Evolutionary conservation across 2,888 invertebrate species (phyloP).

Genomic region (Archips xylosteana): DNA sequence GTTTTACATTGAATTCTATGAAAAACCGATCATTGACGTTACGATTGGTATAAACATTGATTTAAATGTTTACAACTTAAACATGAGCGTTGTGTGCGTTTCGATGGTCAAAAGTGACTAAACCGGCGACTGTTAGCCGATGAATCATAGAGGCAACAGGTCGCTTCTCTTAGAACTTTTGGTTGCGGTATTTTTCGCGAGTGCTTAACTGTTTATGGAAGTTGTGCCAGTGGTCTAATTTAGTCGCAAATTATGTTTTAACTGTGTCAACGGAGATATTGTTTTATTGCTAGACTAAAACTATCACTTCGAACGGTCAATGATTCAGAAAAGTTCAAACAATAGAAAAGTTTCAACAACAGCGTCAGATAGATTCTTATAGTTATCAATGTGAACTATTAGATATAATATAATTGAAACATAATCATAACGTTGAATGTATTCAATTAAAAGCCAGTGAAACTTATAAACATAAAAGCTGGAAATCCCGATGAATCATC

Average conservation of each 20-base stretch:
- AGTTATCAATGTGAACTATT: neutral
- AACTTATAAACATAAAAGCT: neutral
- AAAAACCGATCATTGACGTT: neutral
- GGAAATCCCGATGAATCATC: slow-evolving; percentile 27
- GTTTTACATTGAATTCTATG: neutral
- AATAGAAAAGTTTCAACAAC: neutral
- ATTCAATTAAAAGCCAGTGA: neutral
- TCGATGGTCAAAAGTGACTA: slow-evolving; percentile 65
- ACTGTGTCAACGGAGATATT: slow-evolving; percentile 26
- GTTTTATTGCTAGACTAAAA: slow-evolving; percentile 22
- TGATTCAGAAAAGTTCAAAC: slow-evolving; percentile 4
- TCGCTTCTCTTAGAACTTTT: slow-evolving; percentile 72
- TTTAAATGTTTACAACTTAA: slow-evolving; percentile 67
- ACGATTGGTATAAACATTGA: slow-evolving; percentile 64
- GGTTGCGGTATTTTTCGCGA: slow-evolving; percentile 75
- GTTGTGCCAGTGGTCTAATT: slow-evolving; percentile 63
- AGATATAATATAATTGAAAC: neutral
- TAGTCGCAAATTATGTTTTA: slow-evolving; percentile 49
- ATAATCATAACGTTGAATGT: neutral
- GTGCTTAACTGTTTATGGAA: slow-evolving; percentile 67
- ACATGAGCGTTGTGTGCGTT: slow-evolving; percentile 57
- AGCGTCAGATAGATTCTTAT: neutral
- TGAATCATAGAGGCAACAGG: slow-evolving; percentile 75
- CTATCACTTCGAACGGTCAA: slow-evolving; percentile 23
- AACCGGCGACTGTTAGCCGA: slow-evolving; percentile 54